Evolutionary conservation across 1,140 invertebrate genomes (phyloP), one percentile per base, ranked within the genome.

Genomic region (Pseudoatta argentina): DNA sequence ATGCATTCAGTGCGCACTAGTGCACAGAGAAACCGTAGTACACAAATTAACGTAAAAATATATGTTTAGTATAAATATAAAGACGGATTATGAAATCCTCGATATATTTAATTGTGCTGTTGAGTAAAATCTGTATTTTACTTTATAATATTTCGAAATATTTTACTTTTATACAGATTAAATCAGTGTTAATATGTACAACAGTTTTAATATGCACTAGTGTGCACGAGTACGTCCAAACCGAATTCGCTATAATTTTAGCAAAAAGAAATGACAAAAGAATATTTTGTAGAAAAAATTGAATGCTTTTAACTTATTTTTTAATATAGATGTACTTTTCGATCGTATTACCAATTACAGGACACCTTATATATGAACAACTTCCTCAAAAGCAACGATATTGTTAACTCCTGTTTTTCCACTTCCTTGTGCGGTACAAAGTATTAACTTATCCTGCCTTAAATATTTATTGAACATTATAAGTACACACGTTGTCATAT

Each of bases 401-500:
- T 81, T 4, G 10, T 24, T 73, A 12, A 83, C 14, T 18, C 8
- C 8, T n/a, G 7, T 30, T 61, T 82, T 82, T 82, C 14, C 18
- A 30, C 27, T 82, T 86, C 16, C 61, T 87, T 85, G 44, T 90
- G 83, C 88, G 86, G 39, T 88, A 86, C 51, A 77, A 82, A 73
- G 61, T 82, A 82, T 89, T 51, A 51, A 51, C 48, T 44, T 44
- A 44, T 44, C 48, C 14, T 51, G 48, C 48, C 48, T 90, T 83
- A 75, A 83, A 53, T 88, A 85, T 90, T 85, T 79, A 77, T 85
- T 86, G 63, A 69, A 89, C 18, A 73, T 66, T 87, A 87, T 90
- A 91, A 91, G 73, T 90, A 91, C 89, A 82, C 86, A 78, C 24
- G 73, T 78, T 90, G 71, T 88, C 51, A 34, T 89, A 87, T 57